phyloP scores from a whole-genome alignment of 2,888 invertebrate genomes.

The Congeria kusceri region DNA sequence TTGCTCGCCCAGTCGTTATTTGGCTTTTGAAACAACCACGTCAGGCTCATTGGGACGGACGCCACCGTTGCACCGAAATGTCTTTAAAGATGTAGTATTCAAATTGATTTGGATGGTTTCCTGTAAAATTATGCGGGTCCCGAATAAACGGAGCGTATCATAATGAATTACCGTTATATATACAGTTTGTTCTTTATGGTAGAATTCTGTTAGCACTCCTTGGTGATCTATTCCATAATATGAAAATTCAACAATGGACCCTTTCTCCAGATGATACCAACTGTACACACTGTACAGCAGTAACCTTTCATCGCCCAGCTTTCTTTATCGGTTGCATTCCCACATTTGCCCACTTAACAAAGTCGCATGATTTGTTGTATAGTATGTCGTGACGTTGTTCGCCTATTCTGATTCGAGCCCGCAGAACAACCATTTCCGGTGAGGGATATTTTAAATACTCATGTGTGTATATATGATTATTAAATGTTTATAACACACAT shows the following conservation, averaged over 20 bases:
- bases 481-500: too few species aligned
- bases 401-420: constrained; percentile 25
- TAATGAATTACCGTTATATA: constrained; percentile 51
- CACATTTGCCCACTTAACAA: constrained; percentile 51
- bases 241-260: constrained; percentile 39
- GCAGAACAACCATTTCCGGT: constrained; percentile 28
- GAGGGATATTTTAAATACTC: constrained; percentile 19
- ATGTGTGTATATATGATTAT: not conserved
- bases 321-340: not conserved
- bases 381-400: constrained; percentile 24
- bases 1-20: constrained; percentile 38
- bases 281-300: constrained; percentile 16
- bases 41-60: constrained; percentile 23
- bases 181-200: constrained; percentile 17
- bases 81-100: constrained; percentile 11
- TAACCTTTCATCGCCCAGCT: constrained; percentile 14
- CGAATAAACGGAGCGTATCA: constrained; percentile 39
- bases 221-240: constrained; percentile 44
- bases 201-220: constrained; percentile 31
- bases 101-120: constrained; percentile 29
- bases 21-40: constrained; percentile 27
- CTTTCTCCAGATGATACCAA: constrained; percentile 43
- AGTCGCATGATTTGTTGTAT: constrained; percentile 25
- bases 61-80: constrained; percentile 9
- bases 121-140: constrained; percentile 40